phyloP scores from a whole-genome alignment of 1,140 invertebrate genomes.

The Choristoneura fumiferana region DNA sequence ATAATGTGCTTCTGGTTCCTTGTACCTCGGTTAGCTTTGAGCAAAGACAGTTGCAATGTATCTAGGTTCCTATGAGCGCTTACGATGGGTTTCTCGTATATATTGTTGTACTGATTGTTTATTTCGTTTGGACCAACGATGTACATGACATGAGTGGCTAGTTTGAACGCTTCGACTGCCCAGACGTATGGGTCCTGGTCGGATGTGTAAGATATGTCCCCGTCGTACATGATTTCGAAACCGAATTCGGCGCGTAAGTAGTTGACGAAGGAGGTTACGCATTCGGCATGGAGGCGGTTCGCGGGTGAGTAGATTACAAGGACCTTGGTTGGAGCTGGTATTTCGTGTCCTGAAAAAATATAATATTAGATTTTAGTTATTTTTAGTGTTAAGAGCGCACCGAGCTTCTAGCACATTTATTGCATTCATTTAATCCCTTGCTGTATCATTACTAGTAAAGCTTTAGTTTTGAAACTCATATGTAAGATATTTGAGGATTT shows the following conservation, averaged over 20 bases:
- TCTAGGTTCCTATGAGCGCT: conserved; percentile 54
- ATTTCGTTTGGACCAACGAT: conserved; percentile 56
- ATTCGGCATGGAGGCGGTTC: conserved; percentile 60
- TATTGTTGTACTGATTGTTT: conserved; percentile 53
- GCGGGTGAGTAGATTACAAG: conserved; percentile 58
- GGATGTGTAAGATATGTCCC: conserved; percentile 49
- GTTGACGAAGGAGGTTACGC: conserved; percentile 54
- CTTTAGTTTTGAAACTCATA: no score
- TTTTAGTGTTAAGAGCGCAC: no score
- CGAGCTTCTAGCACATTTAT: no score
- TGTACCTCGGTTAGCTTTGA: conserved; percentile 34
- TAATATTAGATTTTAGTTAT: background rate
- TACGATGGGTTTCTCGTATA: conserved; percentile 65
- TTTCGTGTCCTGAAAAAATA: conserved; percentile 38
- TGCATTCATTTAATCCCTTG: no score
- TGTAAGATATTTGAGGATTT: no score
- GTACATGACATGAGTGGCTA: conserved; percentile 57
- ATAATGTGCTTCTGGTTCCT: conserved; percentile 47
- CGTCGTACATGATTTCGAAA: conserved; percentile 62
- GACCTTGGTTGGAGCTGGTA: conserved; percentile 59
- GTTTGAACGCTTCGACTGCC: conserved; percentile 52
- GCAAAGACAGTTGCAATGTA: conserved; percentile 40
- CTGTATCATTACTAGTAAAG: no score
- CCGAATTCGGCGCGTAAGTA: conserved; percentile 59
- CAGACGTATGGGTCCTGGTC: conserved; percentile 63